Base-by-base conservation (phyloP, 2,888 invertebrate species). In the Leptothorax acervorum region DNA sequence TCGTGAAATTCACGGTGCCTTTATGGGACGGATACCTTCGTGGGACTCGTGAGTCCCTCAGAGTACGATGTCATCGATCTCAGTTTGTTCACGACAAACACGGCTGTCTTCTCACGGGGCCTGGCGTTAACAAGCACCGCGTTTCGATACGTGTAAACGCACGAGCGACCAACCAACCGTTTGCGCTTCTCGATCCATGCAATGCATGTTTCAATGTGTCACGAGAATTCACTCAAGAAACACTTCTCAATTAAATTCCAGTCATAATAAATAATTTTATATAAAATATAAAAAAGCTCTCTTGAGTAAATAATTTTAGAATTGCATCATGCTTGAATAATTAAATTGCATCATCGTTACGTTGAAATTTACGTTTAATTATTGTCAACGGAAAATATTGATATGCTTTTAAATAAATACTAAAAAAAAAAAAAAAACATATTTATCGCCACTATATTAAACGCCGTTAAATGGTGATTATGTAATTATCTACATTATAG, bases 31-130 rank as follows among this genome's bases (percentile, higher is more conserved):
- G 39, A 70, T 48, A 79, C 79, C 39, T 78, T 39, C 53, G 18
- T 68, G 51, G 23, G 70, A 23, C 42, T 35, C 45, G 28, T 23
- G 65, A 65, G 83, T 60, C n/a, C 15, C 62, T 63, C 23, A 5
- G 55, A 55, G 53, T 48, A 79, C 82, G 45, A 71, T 84, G 84
- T 84, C 68, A 85, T 70, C 85, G 84, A 74, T 68, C 75, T 66
- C 53, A 48, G 84, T 85, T 85, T 84, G 75, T 57, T 76, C 85
- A 66, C 76, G 70, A 63, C 63, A 84, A 84, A 84, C 55, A 39
- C 65, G 71, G 23, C 60, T 55, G 45, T 55, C 71, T 68, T 82
- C 78, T 82, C 75, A 31, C 63, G 76, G n/a, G n/a, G 18, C 60
- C 31, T 31, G 71, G 51, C 71, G 60, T 60, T 82, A 86, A 85